A percentile compares a stretch with the other conserved stretches of the same genome.
Conservation (phyloP, 1,140 invertebrate genomes). For the Polypedilum pembai region DNA sequence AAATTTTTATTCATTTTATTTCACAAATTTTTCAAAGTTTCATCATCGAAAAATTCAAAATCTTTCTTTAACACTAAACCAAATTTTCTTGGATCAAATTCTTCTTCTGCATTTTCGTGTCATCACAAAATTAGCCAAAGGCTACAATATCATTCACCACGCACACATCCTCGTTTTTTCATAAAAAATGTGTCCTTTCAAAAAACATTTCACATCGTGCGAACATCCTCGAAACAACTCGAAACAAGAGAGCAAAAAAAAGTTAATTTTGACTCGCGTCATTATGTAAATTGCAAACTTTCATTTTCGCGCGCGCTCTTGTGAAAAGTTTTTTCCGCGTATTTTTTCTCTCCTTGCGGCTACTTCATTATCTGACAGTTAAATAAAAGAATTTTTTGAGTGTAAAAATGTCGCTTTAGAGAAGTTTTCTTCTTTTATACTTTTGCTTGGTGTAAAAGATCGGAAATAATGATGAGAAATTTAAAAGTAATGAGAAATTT, state of each 20-base stretch:
- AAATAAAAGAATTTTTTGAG: slow-evolving; percentile 29
- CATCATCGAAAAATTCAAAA: no score
- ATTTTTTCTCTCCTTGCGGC: slow-evolving; percentile 29
- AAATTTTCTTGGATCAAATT: neutral
- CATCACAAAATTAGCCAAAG: neutral
- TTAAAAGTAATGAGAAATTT: no score
- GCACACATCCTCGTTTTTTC: neutral
- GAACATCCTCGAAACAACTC: neutral
- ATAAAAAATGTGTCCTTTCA: neutral
- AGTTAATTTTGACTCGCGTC: slow-evolving; percentile 8
- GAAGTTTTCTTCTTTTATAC: no score
- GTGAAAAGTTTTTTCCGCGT: slow-evolving; percentile 9
- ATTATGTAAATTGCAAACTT: slow-evolving; percentile 13
- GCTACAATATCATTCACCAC: neutral
- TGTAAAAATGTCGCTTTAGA: neutral
- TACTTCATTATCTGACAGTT: slow-evolving; percentile 28
- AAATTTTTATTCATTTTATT: no score
- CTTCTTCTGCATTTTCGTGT: neutral
- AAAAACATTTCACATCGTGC: neutral
- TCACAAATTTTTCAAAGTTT: no score
- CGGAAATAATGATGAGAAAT: no score
- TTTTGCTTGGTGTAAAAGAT: no score
- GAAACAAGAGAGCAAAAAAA: neutral
- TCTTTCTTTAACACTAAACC: neutral
- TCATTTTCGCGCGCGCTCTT: slow-evolving; percentile 29